Evolutionary conservation across 2,113 vertebrate genomes (phyloP).

Genomic region (Anguilla rostrata): DNA sequence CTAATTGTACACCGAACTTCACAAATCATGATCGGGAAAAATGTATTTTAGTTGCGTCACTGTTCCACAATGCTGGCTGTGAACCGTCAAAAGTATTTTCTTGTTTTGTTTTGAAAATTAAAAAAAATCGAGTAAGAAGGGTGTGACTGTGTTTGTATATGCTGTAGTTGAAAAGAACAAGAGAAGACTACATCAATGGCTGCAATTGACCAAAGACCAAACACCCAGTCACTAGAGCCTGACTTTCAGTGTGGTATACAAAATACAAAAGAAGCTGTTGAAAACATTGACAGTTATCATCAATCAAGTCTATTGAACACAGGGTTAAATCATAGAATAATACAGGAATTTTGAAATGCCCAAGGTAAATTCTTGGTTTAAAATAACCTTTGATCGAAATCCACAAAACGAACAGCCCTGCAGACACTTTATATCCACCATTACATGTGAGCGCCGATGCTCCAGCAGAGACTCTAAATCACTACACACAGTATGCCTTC

Average conservation of each 20-base stretch:
- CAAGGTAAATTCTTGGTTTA: neutral
- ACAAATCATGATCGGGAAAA: neutral
- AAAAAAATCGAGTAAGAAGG: neutral
- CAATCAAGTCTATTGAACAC: neutral
- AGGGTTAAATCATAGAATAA: neutral
- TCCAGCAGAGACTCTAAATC: neutral
- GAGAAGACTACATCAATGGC: neutral
- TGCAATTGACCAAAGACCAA: neutral
- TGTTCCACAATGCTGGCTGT: neutral
- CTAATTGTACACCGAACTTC: conserved; percentile 10
- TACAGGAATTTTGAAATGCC: neutral
- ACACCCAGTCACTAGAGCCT: neutral
- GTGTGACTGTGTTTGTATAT: neutral
- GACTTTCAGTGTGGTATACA: neutral
- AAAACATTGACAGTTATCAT: neutral
- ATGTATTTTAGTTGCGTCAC: neutral
- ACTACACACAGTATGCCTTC: neutral
- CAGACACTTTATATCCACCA: neutral
- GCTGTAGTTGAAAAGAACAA: neutral
- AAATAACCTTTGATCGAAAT: neutral
- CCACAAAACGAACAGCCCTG: neutral
- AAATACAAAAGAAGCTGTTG: neutral
- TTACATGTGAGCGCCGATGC: neutral
- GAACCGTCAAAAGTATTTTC: neutral
- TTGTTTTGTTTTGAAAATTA: neutral